These are phyloP conservation scores for Papilio dardanus DNA, from an alignment of 1,140 invertebrate species.

Conservation along the genomic window DNA sequence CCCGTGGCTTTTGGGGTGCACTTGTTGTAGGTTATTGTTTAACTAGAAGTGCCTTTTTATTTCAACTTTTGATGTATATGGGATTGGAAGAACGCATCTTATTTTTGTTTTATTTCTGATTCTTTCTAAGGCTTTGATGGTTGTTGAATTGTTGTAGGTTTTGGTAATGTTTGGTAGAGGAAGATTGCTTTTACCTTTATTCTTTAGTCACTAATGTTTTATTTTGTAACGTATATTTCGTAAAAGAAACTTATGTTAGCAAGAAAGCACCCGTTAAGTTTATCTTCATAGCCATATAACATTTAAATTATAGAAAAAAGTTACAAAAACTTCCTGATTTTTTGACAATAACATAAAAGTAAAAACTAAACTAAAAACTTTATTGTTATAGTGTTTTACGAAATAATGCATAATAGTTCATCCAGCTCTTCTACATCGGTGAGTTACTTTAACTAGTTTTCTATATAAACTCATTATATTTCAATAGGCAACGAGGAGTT, in stretches of 20 bases:
- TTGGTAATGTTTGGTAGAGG: neutral
- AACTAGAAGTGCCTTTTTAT: conserved; percentile 24
- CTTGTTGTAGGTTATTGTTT: conserved; percentile 27
- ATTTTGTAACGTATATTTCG: neutral
- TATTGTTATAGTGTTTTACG: neutral
- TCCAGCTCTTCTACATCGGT: conserved; percentile 38
- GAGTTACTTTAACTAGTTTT: conserved; percentile 46
- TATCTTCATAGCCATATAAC: no score
- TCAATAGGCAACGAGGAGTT: conserved; percentile 57
- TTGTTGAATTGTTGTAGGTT: conserved; percentile 25
- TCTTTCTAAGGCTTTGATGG: conserved; percentile 5
- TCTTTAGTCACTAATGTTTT: neutral
- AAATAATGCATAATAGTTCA: neutral
- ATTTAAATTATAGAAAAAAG: no score
- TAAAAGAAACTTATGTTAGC: neutral
- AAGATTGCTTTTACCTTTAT: neutral
- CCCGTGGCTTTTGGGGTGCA: conserved; percentile 38
- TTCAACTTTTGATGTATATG: neutral
- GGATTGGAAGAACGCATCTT: neutral
- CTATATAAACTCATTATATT: conserved; percentile 64
- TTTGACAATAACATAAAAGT: neutral
- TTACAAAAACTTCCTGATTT: neutral
- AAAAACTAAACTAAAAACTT: neutral
- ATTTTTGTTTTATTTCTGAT: neutral
- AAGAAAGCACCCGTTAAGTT: neutral